These are phyloP conservation scores for Halocynthia aurantium DNA, from an alignment of 23 tunicate species.

Conservation along the genomic window DNA sequence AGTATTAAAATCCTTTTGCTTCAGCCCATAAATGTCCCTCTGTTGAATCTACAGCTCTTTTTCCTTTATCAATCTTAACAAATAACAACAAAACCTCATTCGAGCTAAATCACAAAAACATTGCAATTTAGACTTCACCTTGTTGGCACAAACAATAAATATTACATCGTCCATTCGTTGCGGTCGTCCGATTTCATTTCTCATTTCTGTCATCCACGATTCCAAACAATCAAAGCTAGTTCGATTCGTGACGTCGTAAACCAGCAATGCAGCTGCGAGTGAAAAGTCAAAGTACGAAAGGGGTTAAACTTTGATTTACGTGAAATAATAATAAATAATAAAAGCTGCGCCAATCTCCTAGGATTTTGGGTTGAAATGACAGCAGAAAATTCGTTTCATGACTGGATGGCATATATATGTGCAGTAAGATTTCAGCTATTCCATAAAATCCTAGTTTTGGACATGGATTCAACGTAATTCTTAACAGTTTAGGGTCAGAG, in stretches of 20 bases:
- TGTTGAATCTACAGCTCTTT: constrained; percentile 47
- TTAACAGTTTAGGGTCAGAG: too few species aligned
- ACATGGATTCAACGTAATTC: too few species aligned
- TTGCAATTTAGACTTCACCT: neutral
- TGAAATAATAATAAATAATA: neutral
- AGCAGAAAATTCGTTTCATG: too few species aligned
- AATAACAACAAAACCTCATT: neutral
- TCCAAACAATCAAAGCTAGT: constrained; percentile 74
- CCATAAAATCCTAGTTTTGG: too few species aligned
- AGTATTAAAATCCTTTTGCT: constrained; percentile 67
- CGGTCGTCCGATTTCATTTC: constrained; percentile 51
- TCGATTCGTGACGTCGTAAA: constrained; percentile 63
- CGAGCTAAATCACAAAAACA: too few species aligned
- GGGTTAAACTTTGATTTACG: neutral
- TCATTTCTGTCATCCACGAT: constrained; percentile 81
- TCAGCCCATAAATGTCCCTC: constrained; percentile 94
- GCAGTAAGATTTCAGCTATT: too few species aligned
- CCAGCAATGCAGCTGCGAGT: constrained; percentile 59
- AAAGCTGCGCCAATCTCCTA: too few species aligned
- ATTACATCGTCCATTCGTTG: constrained; percentile 58
- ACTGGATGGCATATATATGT: too few species aligned
- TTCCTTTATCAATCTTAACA: constrained; percentile 32
- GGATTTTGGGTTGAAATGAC: too few species aligned
- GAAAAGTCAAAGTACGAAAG: too few species aligned
- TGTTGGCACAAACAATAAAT: constrained; percentile 86